Conservation (phyloP, 2,888 invertebrate species). For the Campaea margaritaria region DNA sequence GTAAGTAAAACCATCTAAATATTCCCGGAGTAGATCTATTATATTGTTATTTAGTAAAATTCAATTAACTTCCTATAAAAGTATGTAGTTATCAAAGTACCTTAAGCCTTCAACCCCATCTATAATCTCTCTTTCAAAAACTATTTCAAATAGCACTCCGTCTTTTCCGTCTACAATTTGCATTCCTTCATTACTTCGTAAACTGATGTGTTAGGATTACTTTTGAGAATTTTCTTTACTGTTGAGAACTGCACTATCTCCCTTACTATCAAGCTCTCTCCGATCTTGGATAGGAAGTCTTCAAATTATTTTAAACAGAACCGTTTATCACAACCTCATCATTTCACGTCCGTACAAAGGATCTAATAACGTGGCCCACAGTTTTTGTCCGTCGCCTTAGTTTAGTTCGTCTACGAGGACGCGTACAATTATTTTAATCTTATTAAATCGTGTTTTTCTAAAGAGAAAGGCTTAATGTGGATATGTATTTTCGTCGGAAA, state of each 20-base stretch:
- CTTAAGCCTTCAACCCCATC: too few relatives aligned
- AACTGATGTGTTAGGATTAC: too few relatives aligned
- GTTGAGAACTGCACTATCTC: background rate
- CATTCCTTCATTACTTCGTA: too few relatives aligned
- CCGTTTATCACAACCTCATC: slow-evolving; percentile 50
- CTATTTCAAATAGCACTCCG: too few relatives aligned
- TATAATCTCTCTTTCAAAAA: too few relatives aligned
- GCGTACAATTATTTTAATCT: slow-evolving; percentile 84
- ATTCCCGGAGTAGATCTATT: too few relatives aligned
- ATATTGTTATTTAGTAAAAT: too few relatives aligned
- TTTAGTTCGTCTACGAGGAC: slow-evolving; percentile 74
- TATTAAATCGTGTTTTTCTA: slow-evolving; percentile 74
- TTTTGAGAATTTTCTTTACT: too few relatives aligned
- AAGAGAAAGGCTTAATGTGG: slow-evolving; percentile 52
- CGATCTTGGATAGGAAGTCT: slow-evolving; percentile 13
- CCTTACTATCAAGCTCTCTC: background rate
- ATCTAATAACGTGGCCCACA: slow-evolving; percentile 59
- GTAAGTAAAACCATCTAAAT: too few relatives aligned
- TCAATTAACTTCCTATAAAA: too few relatives aligned
- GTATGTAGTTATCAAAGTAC: too few relatives aligned
- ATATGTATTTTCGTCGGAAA: slow-evolving; percentile 38
- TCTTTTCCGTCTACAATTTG: too few relatives aligned
- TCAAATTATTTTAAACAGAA: slow-evolving; percentile 31
- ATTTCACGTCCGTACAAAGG: slow-evolving; percentile 58
- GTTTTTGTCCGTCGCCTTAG: slow-evolving; percentile 70